Base-by-base conservation (phyloP, 2,113 vertebrate genomes). In the Coregonus clupeaformis region DNA sequence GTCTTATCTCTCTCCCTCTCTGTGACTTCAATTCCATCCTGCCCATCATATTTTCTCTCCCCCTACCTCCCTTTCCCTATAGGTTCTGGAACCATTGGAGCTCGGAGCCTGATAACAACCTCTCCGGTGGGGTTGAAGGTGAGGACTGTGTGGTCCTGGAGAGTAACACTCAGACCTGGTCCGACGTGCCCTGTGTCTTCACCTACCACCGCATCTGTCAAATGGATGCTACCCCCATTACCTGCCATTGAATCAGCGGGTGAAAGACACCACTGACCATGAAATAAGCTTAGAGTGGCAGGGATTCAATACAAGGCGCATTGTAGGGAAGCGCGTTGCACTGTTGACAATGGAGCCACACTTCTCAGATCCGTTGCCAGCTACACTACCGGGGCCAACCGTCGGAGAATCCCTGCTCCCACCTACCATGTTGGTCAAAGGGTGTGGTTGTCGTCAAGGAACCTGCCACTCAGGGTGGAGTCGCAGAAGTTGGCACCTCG, bases 101-200 rank as follows among this genome's bases (percentile, higher is more conserved):
- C 29, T 70, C 72, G 22, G 85, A 91, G 79, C 85, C 89, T 68
- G 78, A 90, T 73, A 92, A 91, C 45, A 85, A 90, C 67, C 69
- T 77, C 47, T 82, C 82, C 25, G 88, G 80, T 36, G 85, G 86
- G 32, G 4, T 52, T 73, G 79, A 88, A 6, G 81, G 80, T 25
- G 85, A 88, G 32, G 89, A 91, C 74, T 87, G 87, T 22, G 84
- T 78, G 6, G 85, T 82, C 32, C 2, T 70, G 14, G 3, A 55
- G 4, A 9, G 27, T 14, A 25, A 29, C 69, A 57, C 14, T 70
- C 47, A 30, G 6, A 30, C 11, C n/a, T 74, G 76, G 71, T 63
- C 2, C 3, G 64, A 79, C 1, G 74, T 82, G 24, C 68, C 84
- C 18, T 84, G 80, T 29, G 20, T 2, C 62, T 81, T 78, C n/a